Conservation (phyloP, 1,140 invertebrate species). For the Dendroctonus valens region DNA sequence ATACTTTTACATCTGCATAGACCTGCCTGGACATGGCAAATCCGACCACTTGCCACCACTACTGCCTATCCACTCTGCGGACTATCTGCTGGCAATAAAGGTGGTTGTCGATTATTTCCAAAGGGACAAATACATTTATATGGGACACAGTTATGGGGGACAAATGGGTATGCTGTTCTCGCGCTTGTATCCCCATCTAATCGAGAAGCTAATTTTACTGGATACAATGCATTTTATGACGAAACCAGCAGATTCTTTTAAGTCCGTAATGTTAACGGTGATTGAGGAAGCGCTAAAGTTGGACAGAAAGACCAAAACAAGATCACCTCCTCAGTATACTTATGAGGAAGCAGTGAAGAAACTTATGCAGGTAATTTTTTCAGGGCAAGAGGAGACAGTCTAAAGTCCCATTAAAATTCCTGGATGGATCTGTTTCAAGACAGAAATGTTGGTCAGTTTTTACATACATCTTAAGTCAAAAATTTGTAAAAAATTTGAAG, state of each 20-base stretch:
- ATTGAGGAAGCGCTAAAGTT: too few relatives aligned
- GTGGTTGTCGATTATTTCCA: slow-evolving; percentile 57
- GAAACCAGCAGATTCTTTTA: slow-evolving; percentile 42
- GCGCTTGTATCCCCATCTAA: slow-evolving; percentile 53
- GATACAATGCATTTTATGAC: slow-evolving; percentile 52
- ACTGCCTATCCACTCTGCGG: slow-evolving; percentile 50
- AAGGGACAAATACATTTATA: slow-evolving; percentile 50
- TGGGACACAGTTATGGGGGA: slow-evolving; percentile 63
- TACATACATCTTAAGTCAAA: too few relatives aligned
- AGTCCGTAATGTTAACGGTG: slow-evolving; percentile 31
- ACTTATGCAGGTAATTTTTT: slow-evolving; percentile 36
- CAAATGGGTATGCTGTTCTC: slow-evolving; percentile 52
- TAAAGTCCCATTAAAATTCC: not conserved
- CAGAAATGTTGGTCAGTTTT: not conserved
- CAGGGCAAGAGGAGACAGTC: not conserved
- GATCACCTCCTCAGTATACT: slow-evolving; percentile 48
- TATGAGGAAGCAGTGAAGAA: slow-evolving; percentile 55
- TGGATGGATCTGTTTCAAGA: too few relatives aligned
- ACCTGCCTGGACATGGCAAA: slow-evolving; percentile 69
- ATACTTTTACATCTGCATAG: slow-evolving; percentile 62
- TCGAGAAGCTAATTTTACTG: slow-evolving; percentile 56
- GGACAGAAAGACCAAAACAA: too few relatives aligned
- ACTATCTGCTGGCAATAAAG: slow-evolving; percentile 54
- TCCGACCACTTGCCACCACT: slow-evolving; percentile 62
- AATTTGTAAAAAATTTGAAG: too few relatives aligned